Percentiles rank a stretch among this genome's conserved stretches.
These are phyloP conservation scores for Ormia ochracea DNA, from an alignment of 2,888 invertebrate genomes.

Conservation along the genomic window DNA sequence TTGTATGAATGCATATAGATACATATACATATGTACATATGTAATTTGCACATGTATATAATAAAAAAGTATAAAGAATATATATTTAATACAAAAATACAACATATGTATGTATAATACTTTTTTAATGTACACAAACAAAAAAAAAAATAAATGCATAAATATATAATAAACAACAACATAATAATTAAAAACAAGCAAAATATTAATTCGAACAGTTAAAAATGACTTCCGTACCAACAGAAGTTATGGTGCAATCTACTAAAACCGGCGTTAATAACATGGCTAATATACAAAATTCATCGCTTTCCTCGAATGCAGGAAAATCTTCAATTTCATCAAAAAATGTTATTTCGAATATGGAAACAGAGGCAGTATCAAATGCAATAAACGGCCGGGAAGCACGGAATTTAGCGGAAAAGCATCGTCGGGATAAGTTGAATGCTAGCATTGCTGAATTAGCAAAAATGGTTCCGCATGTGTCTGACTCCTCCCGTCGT, in stretches of 20 bases:
- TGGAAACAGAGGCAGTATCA: slow-evolving; percentile 1
- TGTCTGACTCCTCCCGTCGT: slow-evolving; percentile 87
- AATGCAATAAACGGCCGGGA: slow-evolving; percentile 81
- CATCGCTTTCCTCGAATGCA: background rate
- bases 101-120: background rate
- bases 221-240: slow-evolving; percentile 41
- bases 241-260: slow-evolving; percentile 42
- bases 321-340: background rate
- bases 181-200: background rate
- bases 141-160: background rate
- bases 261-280: slow-evolving; percentile 26
- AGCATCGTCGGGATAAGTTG: slow-evolving; percentile 91
- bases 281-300: slow-evolving; percentile 33
- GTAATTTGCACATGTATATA: no score
- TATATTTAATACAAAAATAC: slow-evolving; percentile 9
- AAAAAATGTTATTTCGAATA: background rate
- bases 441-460: slow-evolving; percentile 90
- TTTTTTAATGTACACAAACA: slow-evolving; percentile 13
- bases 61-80: background rate
- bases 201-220: background rate
- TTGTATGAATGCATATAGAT: no score
- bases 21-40: background rate
- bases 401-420: slow-evolving; percentile 92
- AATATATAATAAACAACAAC: background rate
- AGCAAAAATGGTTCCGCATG: slow-evolving; percentile 87